Evolutionary conservation across 2,113 vertebrate species (phyloP).

Genomic region (Psilopsiagon aymara): DNA sequence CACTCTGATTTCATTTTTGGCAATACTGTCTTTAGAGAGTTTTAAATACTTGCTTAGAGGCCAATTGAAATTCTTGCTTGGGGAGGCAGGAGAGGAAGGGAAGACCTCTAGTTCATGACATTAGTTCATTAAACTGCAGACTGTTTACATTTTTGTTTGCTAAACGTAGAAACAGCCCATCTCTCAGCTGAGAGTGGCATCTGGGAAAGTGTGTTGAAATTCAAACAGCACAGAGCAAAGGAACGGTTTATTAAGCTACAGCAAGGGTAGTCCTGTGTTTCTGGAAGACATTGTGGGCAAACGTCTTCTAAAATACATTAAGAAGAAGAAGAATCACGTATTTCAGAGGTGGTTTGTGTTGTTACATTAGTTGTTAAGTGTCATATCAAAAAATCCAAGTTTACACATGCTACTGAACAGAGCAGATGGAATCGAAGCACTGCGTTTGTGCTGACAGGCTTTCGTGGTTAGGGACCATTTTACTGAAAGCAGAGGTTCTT

Average conservation of each 20-base stretch:
- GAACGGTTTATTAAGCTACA: neutral
- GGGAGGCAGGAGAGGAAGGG: neutral
- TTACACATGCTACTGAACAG: neutral
- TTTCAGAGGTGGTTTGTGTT: neutral
- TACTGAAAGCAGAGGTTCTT: neutral
- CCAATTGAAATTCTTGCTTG: neutral
- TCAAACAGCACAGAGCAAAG: neutral
- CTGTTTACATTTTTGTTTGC: slow-evolving; percentile 4
- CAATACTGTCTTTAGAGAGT: neutral
- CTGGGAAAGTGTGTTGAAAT: neutral
- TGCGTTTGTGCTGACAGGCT: neutral
- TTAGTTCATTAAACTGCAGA: neutral
- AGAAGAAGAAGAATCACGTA: neutral
- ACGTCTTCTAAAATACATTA: neutral
- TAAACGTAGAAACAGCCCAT: neutral
- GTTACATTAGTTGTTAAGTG: neutral
- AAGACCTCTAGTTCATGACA: neutral
- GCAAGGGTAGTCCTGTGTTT: neutral
- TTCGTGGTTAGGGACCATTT: neutral
- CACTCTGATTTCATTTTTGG: neutral
- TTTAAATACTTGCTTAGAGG: neutral
- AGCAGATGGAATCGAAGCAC: neutral
- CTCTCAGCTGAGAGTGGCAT: neutral
- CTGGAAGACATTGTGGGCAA: neutral
- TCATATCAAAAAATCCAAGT: neutral